These are phyloP conservation scores for Morone saxatilis DNA, from an alignment of 2,113 vertebrate genomes.

Conservation along the genomic window DNA sequence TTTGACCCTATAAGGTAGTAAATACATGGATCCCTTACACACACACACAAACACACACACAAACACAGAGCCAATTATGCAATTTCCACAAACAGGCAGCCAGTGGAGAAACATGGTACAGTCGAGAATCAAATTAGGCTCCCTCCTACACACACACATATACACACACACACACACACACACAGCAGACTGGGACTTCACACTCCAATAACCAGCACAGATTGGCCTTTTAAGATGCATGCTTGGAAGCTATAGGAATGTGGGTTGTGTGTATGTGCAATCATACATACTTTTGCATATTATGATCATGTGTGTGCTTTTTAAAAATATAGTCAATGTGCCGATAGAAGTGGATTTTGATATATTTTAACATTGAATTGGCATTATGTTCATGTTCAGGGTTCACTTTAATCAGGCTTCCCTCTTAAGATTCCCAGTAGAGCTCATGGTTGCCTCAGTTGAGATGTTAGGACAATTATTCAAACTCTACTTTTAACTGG, in stretches of 20 bases:
- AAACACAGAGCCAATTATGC: conserved; percentile 51
- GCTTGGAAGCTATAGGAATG: conserved; percentile 35
- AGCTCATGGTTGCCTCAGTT: not conserved
- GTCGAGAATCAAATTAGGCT: conserved; percentile 68
- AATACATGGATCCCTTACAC: conserved; percentile 9
- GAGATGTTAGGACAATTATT: not conserved
- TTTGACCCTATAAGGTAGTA: conserved; percentile 28
- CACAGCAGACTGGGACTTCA: conserved; percentile 68
- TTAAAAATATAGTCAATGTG: not conserved
- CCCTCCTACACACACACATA: conserved; percentile 56
- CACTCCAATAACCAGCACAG: conserved; percentile 70
- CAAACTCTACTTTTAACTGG: not conserved
- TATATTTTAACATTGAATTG: not conserved
- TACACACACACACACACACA: conserved; percentile 33
- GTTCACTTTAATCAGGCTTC: not conserved
- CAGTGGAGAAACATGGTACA: conserved; percentile 60
- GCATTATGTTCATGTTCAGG: not conserved
- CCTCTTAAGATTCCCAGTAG: not conserved
- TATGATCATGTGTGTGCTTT: not conserved
- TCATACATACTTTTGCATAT: not conserved
- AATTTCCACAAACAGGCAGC: conserved; percentile 66
- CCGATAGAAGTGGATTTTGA: not conserved
- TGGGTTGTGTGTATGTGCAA: not conserved
- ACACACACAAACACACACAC: conserved; percentile 22
- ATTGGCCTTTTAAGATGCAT: conserved; percentile 58